Conservation (phyloP, 2,113 vertebrate genomes). For the Spheniscus mendiculus region DNA sequence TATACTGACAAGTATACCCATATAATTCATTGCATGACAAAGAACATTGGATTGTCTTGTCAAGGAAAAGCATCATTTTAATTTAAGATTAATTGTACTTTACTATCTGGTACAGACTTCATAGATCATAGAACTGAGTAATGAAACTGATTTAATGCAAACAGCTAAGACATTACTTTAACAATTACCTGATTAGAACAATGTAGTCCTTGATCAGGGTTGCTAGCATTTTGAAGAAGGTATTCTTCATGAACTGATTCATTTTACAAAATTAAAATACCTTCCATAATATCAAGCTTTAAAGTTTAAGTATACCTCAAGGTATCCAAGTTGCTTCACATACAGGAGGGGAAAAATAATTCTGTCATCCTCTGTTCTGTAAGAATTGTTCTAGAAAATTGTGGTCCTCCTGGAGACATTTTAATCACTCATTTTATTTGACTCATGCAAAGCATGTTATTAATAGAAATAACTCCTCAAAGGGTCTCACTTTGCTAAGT, state of each 20-base stretch:
- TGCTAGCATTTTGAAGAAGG: neutral
- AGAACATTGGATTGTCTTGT: conserved; percentile 43
- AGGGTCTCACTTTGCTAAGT: neutral
- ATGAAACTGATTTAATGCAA: conserved; percentile 40
- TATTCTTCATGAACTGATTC: neutral
- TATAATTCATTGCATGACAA: conserved; percentile 52
- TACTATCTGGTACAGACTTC: conserved; percentile 5
- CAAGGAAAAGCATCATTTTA: conserved; percentile 42
- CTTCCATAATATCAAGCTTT: neutral
- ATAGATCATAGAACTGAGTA: conserved; percentile 21
- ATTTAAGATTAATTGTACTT: conserved; percentile 55
- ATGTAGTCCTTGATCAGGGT: neutral
- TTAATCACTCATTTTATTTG: conserved; percentile 18
- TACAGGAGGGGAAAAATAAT: neutral
- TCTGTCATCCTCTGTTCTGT: neutral
- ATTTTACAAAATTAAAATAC: neutral
- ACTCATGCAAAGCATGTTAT: neutral
- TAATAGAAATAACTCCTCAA: conserved; percentile 4
- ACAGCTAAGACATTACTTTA: neutral
- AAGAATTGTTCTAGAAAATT: conserved; percentile 34
- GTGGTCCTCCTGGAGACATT: neutral
- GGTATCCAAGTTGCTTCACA: neutral
- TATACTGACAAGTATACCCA: conserved; percentile 51
- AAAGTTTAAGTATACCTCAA: conserved; percentile 14
- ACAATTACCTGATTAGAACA: neutral